These are phyloP conservation scores for Hipparchia semele DNA, from an alignment of 2,888 invertebrate genomes.

Conservation along the genomic window DNA sequence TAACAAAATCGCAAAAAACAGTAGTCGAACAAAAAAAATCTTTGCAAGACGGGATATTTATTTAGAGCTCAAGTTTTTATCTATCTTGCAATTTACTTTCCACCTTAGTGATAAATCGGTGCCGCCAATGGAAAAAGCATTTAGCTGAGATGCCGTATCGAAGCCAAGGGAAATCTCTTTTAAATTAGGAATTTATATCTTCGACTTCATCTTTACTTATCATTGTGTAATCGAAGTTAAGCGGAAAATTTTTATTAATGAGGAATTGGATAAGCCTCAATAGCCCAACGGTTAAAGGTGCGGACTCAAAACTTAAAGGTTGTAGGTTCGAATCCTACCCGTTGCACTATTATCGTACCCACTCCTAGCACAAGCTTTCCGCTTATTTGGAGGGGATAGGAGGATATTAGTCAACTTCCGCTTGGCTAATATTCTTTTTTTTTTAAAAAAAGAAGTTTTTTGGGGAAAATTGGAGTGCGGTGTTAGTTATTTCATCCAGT, in stretches of 20 bases:
- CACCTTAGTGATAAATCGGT: background rate
- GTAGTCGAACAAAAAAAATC: background rate
- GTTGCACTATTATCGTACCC: too few relatives aligned
- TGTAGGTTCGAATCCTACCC: too few relatives aligned
- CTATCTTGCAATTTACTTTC: slow-evolving; percentile 1
- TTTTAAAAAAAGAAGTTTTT: too few relatives aligned
- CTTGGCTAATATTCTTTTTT: too few relatives aligned
- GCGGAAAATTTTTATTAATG: slow-evolving; percentile 3
- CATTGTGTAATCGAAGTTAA: slow-evolving; percentile 8
- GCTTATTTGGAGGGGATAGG: too few relatives aligned
- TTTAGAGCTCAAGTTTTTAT: slow-evolving; percentile 4
- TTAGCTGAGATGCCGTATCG: background rate
- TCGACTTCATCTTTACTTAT: slow-evolving; percentile 13
- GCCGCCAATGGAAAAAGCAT: slow-evolving; percentile 13
- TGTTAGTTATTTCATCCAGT: too few relatives aligned
- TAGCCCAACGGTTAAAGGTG: too few relatives aligned
- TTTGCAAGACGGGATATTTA: background rate
- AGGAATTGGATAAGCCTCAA: background rate
- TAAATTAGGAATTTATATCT: slow-evolving; percentile 14
- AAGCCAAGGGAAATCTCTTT: slow-evolving; percentile 21
- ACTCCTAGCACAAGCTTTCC: too few relatives aligned
- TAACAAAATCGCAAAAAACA: background rate
- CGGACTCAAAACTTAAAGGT: too few relatives aligned
- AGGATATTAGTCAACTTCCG: too few relatives aligned
- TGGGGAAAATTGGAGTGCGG: background rate